A percentile compares a stretch with the other conserved stretches of the same genome.
These are phyloP conservation scores for Ornithoptera alexandrae DNA, from an alignment of 2,888 invertebrate species.

Conservation along the genomic window DNA sequence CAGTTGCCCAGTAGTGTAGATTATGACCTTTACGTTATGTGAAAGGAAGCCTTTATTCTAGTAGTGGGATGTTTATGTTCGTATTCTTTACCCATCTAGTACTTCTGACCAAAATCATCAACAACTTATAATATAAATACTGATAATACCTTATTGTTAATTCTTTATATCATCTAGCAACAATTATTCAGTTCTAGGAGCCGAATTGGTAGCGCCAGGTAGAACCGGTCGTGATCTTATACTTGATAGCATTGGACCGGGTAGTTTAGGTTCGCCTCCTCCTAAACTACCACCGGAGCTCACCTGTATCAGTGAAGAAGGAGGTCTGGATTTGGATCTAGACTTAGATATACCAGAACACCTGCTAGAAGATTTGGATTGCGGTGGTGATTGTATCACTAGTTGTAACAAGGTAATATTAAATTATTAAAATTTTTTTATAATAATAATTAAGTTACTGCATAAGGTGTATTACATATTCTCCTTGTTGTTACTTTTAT, in stretches of 20 bases:
- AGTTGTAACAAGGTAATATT: conserved; percentile 86
- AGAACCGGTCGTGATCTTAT: conserved; percentile 65
- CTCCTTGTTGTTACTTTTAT: background rate
- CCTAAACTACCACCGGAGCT: conserved; percentile 83
- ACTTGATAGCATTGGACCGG: conserved; percentile 68
- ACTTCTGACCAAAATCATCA: too few relatives aligned
- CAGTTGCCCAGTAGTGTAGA: too few relatives aligned
- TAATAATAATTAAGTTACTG: background rate
- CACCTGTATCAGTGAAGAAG: conserved; percentile 92
- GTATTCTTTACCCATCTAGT: too few relatives aligned
- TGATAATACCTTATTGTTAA: too few relatives aligned
- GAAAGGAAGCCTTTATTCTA: too few relatives aligned
- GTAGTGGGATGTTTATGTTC: too few relatives aligned
- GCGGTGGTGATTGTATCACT: conserved; percentile 90
- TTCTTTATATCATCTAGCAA: background rate
- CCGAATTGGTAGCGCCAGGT: conserved; percentile 70
- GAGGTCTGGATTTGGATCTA: conserved; percentile 89
- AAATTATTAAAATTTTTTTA: background rate
- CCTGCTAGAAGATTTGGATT: conserved; percentile 87
- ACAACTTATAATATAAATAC: too few relatives aligned
- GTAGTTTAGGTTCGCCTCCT: conserved; percentile 71
- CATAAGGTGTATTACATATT: background rate
- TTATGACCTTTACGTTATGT: too few relatives aligned
- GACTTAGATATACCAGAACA: conserved; percentile 84
- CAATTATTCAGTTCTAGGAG: conserved; percentile 66